Evolutionary conservation across 2,797 vertebrate genomes (phyloP), one percentile per base, ranked within the genome.

Genomic region (Myripristis jacobus): DNA sequence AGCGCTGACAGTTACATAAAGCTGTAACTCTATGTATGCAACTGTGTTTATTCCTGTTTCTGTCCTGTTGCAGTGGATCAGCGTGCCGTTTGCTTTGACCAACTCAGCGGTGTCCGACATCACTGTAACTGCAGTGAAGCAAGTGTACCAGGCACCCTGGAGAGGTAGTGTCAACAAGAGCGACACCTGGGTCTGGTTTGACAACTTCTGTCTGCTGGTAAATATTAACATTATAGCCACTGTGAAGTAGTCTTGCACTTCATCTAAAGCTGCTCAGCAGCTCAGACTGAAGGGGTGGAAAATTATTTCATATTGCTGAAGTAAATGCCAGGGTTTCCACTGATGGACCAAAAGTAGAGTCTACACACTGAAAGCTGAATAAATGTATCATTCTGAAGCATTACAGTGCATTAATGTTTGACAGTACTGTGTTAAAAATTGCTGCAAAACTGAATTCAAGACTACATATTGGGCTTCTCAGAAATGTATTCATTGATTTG

Each of bases 121-220:
- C 31, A 93, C 94, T 13, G 87, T 96, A 70, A 98, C 97, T 0
- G 97, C 97, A 13, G 93, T 95, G 70, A 93, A 95, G 50, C 25
- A 92, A 2, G 93, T 96, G 77, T 94, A 96, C 87, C 97, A 99
- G 91, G 88, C 93, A 0, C 96, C 96, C 24, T 99, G 98, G 98
- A 94, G 95, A 83, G 98, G 98, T 61, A 93, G 89, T 59, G 50
- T 99, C 75, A 79, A 88, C 36, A 86, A 78, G 10, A 69, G 63
- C 31, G 95, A 98, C 83, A 88, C 94, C 83, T 98, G 95, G 91
- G 94, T 92, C 41, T 99, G 98, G 98, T 81, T 97, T 38, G 98
- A 99, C 89, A 98, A 96, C 91, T 96, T 98, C 89, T 94, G 95
- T 81, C 93, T 99, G 77, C 89, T 99, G 95, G 98, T 99, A 94